Evolutionary conservation across 2,888 invertebrate genomes (phyloP), one percentile per base, ranked within the genome.

Genomic region (Drepana falcataria): DNA sequence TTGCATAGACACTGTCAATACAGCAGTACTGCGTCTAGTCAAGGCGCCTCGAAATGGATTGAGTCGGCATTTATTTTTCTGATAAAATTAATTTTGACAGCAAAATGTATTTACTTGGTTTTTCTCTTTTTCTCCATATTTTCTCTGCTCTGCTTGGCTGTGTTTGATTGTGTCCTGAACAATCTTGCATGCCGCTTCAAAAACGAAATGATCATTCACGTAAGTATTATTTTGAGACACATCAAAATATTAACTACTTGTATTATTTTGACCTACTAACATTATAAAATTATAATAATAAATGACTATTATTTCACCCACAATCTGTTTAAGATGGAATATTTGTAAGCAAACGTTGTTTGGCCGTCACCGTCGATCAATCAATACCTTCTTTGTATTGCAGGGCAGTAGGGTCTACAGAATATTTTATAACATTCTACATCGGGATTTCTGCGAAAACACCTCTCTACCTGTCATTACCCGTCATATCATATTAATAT

Each of bases 71-170:
- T 90, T 88, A 83, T 88, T 90, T 87, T 90, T 88, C 83, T 80
- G 78, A 86, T 79, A 85, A 83, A 83, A 83, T 85, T 88, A 80
- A 86, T 89, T 91, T 88, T 76, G 79, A 87, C 84, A 83, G 89
- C 91, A 90, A 90, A 91, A 89, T 93, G 92, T 93, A 93, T 93
- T 93, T 93, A 93, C 93, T 93, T 93, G 91, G 93, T 93, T 93
- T 93, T 94, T 93, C 93, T 93, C 93, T 94, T 93, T 89, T 94
- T 94, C 93, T 93, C 92, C 93, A 94, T 94, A 92, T 93, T 93
- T 94, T 94, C 93, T 94, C 94, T 94, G 94, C 94, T 95, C 94
- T 95, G 95, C 94, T 95, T 95, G 94, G 92, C 94, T 94, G 94
- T 94, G 94, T 94, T 94, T 94, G 94, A 94, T 94, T 94, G 94